A percentile compares a stretch with the other conserved stretches of the same genome.
Evolutionary conservation across 30 jellyfish, hydroid and myxozoan genomes (phyloP).

Genomic region (Aurelia sp.): DNA sequence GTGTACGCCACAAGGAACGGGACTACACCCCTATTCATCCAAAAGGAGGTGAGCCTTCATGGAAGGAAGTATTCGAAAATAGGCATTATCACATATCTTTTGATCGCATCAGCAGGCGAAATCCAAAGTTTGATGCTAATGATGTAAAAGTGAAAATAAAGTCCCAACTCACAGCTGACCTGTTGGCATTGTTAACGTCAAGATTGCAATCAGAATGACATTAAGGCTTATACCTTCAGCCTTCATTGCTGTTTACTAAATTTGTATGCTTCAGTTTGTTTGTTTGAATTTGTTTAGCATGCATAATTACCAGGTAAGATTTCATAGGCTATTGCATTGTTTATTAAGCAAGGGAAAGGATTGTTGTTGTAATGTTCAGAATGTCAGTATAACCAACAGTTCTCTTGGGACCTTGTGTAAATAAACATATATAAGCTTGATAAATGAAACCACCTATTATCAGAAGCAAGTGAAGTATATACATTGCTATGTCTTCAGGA

Average conservation of each 20-base stretch:
- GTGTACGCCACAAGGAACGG: constrained; percentile 22
- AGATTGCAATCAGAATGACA: constrained; percentile 6
- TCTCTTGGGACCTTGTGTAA: background rate
- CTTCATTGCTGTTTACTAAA: background rate
- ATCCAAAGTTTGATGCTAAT: constrained; percentile 1
- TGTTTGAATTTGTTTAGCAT: background rate
- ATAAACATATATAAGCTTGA: background rate
- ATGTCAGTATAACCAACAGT: background rate
- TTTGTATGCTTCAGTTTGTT: background rate
- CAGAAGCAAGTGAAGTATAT: no score
- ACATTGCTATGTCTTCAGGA: no score
- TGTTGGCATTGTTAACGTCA: constrained; percentile 5
- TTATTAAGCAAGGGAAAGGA: background rate
- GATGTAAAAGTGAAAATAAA: constrained; percentile 3
- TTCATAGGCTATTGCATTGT: background rate
- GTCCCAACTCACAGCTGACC: constrained; percentile 15
- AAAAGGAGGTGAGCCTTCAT: no score
- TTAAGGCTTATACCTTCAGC: constrained; percentile 2
- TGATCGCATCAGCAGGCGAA: no score
- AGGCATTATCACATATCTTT: no score
- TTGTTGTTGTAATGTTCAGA: background rate
- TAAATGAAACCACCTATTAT: no score
- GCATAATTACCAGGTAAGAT: constrained; percentile 1
- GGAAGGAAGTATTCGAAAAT: no score
- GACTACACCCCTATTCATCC: constrained; percentile 5